Conservation (phyloP, 1,140 invertebrate genomes). For the Bombyx mandarina region DNA sequence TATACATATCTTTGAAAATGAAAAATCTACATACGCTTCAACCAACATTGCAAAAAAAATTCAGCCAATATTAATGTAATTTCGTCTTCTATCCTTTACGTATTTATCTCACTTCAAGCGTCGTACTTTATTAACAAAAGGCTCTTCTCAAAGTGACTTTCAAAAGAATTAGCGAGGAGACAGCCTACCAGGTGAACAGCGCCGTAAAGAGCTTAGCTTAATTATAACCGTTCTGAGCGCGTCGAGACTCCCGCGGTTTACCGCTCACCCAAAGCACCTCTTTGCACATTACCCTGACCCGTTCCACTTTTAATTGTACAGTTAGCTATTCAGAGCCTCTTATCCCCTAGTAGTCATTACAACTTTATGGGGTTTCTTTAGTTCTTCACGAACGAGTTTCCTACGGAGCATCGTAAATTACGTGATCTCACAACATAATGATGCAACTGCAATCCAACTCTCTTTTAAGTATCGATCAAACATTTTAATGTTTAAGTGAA, state of each 20-base stretch:
- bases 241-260: slow-evolving; percentile 21
- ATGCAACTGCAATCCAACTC: too few relatives aligned
- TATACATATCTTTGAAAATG: too few relatives aligned
- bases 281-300: slow-evolving; percentile 25
- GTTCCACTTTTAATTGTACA: slow-evolving; percentile 10
- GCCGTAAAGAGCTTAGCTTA: slow-evolving; percentile 28
- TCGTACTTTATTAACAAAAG: not conserved
- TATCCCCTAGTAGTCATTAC: slow-evolving; percentile 8
- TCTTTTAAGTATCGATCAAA: too few relatives aligned
- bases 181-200: slow-evolving; percentile 20
- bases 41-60: too few relatives aligned
- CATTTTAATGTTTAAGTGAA: too few relatives aligned
- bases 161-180: slow-evolving; percentile 6
- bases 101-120: too few relatives aligned
- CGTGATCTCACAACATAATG: too few relatives aligned
- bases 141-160: not conserved
- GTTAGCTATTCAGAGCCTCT: slow-evolving; percentile 12
- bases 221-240: slow-evolving; percentile 21
- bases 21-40: too few relatives aligned
- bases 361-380: slow-evolving; percentile 4
- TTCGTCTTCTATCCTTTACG: too few relatives aligned
- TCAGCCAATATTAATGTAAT: too few relatives aligned
- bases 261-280: slow-evolving; percentile 19
- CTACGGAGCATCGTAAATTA: too few relatives aligned
- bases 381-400: too few relatives aligned